Base-by-base conservation (phyloP, 2,888 invertebrate species). In the Tetanocera ferruginea region DNA sequence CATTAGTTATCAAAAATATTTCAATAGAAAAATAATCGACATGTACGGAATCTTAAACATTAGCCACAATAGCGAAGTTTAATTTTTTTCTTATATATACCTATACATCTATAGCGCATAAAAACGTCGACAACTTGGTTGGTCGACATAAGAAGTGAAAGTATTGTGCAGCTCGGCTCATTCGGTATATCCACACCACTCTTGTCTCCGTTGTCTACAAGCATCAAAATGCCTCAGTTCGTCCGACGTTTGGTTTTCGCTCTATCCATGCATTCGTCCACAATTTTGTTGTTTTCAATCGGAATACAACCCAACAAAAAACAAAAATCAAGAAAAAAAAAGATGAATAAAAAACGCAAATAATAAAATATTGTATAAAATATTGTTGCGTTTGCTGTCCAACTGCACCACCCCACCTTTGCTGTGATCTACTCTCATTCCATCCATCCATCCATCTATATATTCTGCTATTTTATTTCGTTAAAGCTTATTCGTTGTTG, bases 131-230 rank as follows among this genome's bases (percentile, higher is more conserved):
- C 64, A 34, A 75, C 72, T 51, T 74, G 64, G 43, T 55, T 31
- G 71, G 69, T 76, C 76, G 76, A 76, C 67, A 76, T 67, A 82
- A 81, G 82, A 82, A 83, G 82, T 83, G 83, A 82, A 82, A 82
- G 82, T 83, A 82, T 83, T 83, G 80, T 80, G 79, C 77, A 25
- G 72, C 73, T 69, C 67, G 76, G 37, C 62, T 57, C 74, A 64
- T 49, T 73, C 62, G 62, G 19, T 43, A 25, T 43, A 57, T 23
- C 9, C 62, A 43, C 37, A 11, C n/a, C 70, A 67, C 51, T 19
- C 25, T n/a, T 14, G n/a, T n/a, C 28, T 5, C 25, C 31, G 25
- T 43, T 43, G 43, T 49, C 17, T 14, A 28, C 37, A 17, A 23
- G 19, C 9, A 69, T 23, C 4, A 19, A n/a, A 55, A 55, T 52